Percentiles rank a stretch among this genome's conserved stretches.
Conservation (phyloP, 1,140 invertebrate genomes). For the Riptortus pedestris region DNA sequence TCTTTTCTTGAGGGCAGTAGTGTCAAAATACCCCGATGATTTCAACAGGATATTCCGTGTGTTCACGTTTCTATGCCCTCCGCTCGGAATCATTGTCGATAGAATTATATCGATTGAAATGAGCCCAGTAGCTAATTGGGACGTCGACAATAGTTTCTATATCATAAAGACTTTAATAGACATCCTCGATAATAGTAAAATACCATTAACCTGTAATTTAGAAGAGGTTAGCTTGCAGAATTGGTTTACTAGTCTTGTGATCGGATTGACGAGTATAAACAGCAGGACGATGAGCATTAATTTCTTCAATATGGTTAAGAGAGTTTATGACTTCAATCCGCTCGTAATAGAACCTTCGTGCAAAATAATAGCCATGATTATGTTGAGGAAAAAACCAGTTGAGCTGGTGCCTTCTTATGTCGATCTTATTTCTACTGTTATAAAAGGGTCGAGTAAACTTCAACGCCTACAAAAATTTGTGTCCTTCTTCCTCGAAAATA, state of each 20-base stretch:
- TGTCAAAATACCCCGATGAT: conserved; percentile 6
- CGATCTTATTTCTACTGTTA: conserved; percentile 7
- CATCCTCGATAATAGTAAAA: conserved; percentile 16
- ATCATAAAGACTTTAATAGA: conserved; percentile 18
- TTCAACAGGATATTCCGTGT: conserved; percentile 17
- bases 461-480: conserved; percentile 23
- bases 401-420: conserved; percentile 6
- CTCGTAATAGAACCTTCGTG: conserved; percentile 21
- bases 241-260: conserved; percentile 25
- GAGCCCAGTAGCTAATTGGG: conserved; percentile 24
- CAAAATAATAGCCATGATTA: conserved; percentile 20
- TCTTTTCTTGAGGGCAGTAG: conserved; percentile 17
- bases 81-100: conserved; percentile 22
- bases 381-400: conserved; percentile 9
- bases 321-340: conserved; percentile 22
- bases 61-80: conserved; percentile 11
- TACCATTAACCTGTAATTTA: conserved; percentile 14
- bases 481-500: background rate
- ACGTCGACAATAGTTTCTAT: conserved; percentile 15
- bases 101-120: conserved; percentile 20
- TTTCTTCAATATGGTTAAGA: conserved; percentile 22
- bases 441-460: conserved; percentile 13
- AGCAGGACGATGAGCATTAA: background rate
- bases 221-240: conserved; percentile 17
- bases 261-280: conserved; percentile 24